Conservation (phyloP, 2,113 vertebrate species). For the Clarias magur region DNA sequence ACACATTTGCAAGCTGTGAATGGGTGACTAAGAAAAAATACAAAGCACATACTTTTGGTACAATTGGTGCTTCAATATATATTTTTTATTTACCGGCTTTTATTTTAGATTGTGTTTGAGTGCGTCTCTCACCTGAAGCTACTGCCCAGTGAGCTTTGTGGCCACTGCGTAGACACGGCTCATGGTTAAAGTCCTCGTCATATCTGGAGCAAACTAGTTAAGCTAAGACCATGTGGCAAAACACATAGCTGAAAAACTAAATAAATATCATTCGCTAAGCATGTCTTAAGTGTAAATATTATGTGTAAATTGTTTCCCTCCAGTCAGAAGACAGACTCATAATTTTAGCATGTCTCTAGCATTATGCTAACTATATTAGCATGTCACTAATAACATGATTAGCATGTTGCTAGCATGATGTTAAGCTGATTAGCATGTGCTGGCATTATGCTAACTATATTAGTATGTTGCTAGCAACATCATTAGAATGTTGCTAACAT, state of each 20-base stretch:
- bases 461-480: too few relatives aligned
- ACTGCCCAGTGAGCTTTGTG: conserved; percentile 88
- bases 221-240: conserved; percentile 40
- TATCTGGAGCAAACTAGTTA: conserved; percentile 75
- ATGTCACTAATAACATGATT: too few relatives aligned
- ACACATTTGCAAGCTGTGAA: not conserved
- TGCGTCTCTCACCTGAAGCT: conserved; percentile 72
- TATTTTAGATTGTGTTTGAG: not conserved
- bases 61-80: not conserved
- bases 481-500: too few relatives aligned
- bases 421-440: too few relatives aligned
- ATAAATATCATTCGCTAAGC: not conserved
- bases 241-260: not conserved
- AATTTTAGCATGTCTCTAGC: too few relatives aligned
- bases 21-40: not conserved
- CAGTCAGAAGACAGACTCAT: too few relatives aligned
- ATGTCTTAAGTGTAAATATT: not conserved
- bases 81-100: not conserved
- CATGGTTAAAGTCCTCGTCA: conserved; percentile 88
- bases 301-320: not conserved
- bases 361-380: too few relatives aligned
- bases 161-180: conserved; percentile 78
- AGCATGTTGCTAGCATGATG: too few relatives aligned
- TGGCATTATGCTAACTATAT: too few relatives aligned
- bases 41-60: too few relatives aligned